phyloP scores from a whole-genome alignment of 1,140 invertebrate genomes.

The Whitmania pigra region DNA sequence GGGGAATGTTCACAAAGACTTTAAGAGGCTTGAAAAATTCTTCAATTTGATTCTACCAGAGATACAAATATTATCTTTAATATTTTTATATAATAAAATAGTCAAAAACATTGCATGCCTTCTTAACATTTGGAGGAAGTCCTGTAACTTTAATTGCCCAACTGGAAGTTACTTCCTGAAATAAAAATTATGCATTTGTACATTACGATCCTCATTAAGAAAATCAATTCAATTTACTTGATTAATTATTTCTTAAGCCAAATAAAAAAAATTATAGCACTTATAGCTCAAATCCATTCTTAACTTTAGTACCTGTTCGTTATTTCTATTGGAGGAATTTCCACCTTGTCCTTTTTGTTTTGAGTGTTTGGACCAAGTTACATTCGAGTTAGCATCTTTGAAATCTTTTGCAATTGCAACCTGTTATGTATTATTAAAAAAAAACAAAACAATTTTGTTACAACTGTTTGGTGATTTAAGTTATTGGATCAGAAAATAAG shows the following conservation, averaged over 20 bases:
- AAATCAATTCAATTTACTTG: no score
- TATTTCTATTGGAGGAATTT: no score
- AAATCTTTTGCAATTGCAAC: conserved; percentile 1
- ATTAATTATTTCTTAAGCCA: no score
- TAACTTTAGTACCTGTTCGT: no score
- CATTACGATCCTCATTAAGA: no score
- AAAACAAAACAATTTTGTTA: conserved; percentile 8
- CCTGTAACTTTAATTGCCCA: not conserved
- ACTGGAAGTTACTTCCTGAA: not conserved
- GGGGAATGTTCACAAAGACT: not conserved
- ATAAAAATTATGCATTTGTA: not conserved
- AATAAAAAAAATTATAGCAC: no score
- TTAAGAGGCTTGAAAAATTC: not conserved
- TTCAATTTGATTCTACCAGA: not conserved
- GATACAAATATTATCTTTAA: not conserved
- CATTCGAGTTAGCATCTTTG: not conserved
- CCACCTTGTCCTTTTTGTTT: no score
- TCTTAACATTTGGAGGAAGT: not conserved
- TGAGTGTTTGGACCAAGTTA: conserved; percentile 11
- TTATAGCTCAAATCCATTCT: no score
- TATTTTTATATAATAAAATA: no score
- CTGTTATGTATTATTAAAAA: not conserved
- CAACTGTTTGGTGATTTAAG: no score
- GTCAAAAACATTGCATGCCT: not conserved
- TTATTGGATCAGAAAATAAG: no score